Conservation (phyloP, 2,888 invertebrate genomes). For the Leucozona laternaria region DNA sequence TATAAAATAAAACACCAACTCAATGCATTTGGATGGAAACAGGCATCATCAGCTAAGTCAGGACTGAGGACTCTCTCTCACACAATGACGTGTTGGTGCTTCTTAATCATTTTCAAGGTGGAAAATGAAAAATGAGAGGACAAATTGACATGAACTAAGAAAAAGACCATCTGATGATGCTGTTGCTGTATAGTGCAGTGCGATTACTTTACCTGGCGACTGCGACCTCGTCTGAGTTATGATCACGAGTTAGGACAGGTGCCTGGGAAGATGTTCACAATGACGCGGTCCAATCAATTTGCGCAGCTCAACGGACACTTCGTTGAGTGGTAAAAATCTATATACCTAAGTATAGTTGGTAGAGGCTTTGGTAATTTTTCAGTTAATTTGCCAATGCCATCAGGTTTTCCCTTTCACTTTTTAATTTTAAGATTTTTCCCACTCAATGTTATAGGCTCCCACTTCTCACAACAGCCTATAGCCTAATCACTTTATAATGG, state of each 20-base stretch:
- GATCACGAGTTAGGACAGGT: conserved; percentile 71
- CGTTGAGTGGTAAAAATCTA: conserved; percentile 10
- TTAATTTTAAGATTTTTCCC: conserved; percentile 8
- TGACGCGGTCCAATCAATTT: conserved; percentile 68
- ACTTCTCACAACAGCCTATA: conserved; percentile 17
- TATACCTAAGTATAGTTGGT: background rate
- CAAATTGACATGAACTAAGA: conserved; percentile 69
- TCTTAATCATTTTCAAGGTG: conserved; percentile 70
- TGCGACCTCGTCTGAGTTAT: conserved; percentile 59
- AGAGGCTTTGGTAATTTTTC: conserved; percentile 18
- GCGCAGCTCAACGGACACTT: conserved; percentile 22
- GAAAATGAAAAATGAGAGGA: conserved; percentile 75
- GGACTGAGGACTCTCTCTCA: conserved; percentile 60
- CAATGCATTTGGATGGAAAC: conserved; percentile 10
- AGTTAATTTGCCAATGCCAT: conserved; percentile 13
- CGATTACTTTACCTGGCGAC: conserved; percentile 30
- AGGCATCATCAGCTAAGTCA: background rate
- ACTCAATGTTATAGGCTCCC: background rate
- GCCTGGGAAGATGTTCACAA: conserved; percentile 68
- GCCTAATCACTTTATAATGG: conserved; percentile 68
- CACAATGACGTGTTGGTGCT: conserved; percentile 30
- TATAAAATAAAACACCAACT: conserved; percentile 34
- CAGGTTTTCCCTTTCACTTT: conserved; percentile 55
- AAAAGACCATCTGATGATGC: conserved; percentile 31
- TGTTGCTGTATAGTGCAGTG: conserved; percentile 17